Evolutionary conservation across 2,797 vertebrate species (phyloP).

Genomic region (Furcifer pardalis): DNA sequence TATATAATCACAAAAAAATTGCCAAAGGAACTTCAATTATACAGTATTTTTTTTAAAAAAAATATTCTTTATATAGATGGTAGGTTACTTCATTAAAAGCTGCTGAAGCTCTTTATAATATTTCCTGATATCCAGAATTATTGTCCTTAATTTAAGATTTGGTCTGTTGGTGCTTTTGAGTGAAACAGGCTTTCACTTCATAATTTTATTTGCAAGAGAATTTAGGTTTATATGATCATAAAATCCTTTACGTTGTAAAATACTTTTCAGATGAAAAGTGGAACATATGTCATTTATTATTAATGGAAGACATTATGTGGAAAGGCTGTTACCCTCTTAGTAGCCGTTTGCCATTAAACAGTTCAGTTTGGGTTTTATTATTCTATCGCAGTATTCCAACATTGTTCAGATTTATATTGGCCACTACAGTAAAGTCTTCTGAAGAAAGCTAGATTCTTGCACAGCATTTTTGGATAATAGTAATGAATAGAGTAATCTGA

Average conservation of each 20-base stretch:
- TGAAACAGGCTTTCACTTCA: neutral
- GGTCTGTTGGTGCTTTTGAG: neutral
- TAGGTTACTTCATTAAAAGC: neutral
- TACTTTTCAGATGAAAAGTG: slow-evolving; percentile 4
- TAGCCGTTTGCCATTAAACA: slow-evolving; percentile 20
- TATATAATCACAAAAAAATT: too few species aligned
- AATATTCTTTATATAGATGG: too few species aligned
- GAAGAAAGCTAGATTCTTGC: slow-evolving; percentile 4
- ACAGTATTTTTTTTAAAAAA: too few species aligned
- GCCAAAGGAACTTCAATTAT: too few species aligned
- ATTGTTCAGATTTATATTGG: neutral
- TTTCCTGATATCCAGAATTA: neutral
- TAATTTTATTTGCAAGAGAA: neutral
- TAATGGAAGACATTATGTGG: neutral
- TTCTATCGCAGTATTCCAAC: neutral
- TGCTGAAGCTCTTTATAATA: neutral
- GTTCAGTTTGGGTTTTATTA: slow-evolving; percentile 34
- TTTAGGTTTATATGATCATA: neutral
- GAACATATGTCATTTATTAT: neutral
- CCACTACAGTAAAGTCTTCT: neutral
- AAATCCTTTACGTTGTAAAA: slow-evolving; percentile 5
- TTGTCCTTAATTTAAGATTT: neutral
- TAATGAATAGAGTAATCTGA: neutral
- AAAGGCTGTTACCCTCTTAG: neutral
- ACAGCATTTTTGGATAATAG: slow-evolving; percentile 10